Evolutionary conservation across 2,797 vertebrate genomes (phyloP).

Genomic region (Graptemys geographica): DNA sequence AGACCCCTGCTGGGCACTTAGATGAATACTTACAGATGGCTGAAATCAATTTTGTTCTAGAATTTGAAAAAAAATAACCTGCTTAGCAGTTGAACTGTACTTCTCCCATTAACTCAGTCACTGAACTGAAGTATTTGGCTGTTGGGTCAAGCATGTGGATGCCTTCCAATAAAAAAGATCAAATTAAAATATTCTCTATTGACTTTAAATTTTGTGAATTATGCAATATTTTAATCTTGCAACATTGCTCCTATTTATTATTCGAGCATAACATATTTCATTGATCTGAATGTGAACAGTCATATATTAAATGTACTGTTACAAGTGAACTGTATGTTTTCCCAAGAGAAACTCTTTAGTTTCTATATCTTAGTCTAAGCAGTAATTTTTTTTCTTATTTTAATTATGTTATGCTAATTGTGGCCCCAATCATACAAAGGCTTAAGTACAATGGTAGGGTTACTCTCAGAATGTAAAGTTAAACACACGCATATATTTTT

Average conservation of each 20-base stretch:
- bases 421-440: not conserved
- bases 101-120: slow-evolving; percentile 31
- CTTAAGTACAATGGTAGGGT: not conserved
- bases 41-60: slow-evolving; percentile 15
- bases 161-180: not conserved
- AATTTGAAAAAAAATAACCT: slow-evolving; percentile 41
- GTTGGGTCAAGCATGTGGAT: not conserved
- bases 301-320: not conserved
- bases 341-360: slow-evolving; percentile 9
- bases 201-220: not conserved
- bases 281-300: not conserved
- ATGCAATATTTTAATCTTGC: not conserved
- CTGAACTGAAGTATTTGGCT: slow-evolving; percentile 1
- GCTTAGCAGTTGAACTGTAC: slow-evolving; percentile 21
- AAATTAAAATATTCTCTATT: not conserved
- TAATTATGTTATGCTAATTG: not conserved
- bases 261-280: not conserved
- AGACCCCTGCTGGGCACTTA: slow-evolving; percentile 7
- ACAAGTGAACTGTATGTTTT: not conserved
- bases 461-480: not conserved
- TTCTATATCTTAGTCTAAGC: not conserved
- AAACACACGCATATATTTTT: not conserved
- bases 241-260: not conserved
- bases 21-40: slow-evolving; percentile 7
- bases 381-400: not conserved